Conservation (phyloP, 1,140 invertebrate species). For the Akabosia matsudoensis region DNA sequence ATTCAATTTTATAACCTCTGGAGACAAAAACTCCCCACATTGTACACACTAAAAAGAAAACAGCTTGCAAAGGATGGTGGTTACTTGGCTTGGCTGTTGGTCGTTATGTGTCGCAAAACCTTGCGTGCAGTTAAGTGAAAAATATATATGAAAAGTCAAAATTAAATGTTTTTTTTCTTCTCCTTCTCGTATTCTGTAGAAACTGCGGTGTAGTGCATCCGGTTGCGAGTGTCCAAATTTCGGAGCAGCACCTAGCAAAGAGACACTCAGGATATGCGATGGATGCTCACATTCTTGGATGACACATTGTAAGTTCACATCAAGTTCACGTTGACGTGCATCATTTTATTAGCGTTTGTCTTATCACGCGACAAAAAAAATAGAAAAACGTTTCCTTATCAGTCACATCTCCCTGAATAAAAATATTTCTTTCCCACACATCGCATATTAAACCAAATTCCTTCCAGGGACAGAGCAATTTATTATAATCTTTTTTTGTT, state of each 20-base stretch:
- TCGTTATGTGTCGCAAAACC: neutral
- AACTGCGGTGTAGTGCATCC: slow-evolving; percentile 23
- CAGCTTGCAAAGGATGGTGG: too few species aligned
- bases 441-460: too few species aligned
- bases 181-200: slow-evolving; percentile 1
- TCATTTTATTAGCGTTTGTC: neutral
- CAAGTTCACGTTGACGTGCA: too few species aligned
- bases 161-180: neutral
- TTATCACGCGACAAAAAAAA: slow-evolving; percentile 12
- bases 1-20: neutral
- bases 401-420: too few species aligned
- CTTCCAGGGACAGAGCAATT: too few species aligned
- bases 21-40: neutral
- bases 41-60: too few species aligned
- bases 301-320: slow-evolving; percentile 14
- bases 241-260: neutral
- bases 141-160: neutral
- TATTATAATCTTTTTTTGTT: too few species aligned
- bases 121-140: neutral
- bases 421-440: too few species aligned
- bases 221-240: slow-evolving; percentile 26
- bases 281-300: slow-evolving; percentile 23
- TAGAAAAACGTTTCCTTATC: too few species aligned
- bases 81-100: too few species aligned
- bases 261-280: slow-evolving; percentile 18